Evolutionary conservation across 2,113 vertebrate genomes (phyloP).

Genomic region (Semnornis frantzii): DNA sequence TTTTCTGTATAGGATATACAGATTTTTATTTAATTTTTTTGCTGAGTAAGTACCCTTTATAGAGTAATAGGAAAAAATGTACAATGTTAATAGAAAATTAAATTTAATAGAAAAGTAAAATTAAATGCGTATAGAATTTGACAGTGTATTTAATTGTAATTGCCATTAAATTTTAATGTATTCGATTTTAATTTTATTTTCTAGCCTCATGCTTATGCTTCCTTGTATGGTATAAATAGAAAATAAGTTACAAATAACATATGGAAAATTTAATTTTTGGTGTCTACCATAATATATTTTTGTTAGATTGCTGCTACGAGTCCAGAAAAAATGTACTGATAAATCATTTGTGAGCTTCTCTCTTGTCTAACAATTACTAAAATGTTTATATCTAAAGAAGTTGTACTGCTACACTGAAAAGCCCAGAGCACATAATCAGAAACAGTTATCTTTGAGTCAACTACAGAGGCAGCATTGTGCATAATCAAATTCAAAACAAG

Average conservation of each 20-base stretch:
- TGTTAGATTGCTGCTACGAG: neutral
- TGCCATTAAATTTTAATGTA: no score
- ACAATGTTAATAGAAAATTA: neutral
- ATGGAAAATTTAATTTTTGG: neutral
- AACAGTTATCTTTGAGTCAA: neutral
- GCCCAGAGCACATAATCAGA: neutral
- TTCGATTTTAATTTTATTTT: neutral
- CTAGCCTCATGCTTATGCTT: neutral
- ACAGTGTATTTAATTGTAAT: neutral
- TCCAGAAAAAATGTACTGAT: neutral
- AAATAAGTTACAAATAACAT: neutral
- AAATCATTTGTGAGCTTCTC: neutral
- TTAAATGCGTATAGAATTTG: neutral
- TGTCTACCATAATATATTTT: neutral
- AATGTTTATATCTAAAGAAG: neutral
- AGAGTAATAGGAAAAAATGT: neutral
- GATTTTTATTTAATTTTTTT: neutral
- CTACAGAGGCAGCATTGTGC: neutral
- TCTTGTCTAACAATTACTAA: no score
- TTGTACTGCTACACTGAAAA: neutral
- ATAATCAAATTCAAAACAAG: neutral
- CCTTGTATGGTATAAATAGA: neutral
- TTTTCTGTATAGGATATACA: neutral
- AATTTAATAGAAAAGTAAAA: neutral
- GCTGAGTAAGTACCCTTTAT: neutral